A percentile compares a stretch with the other conserved stretches of the same genome.
These are phyloP conservation scores for Drosophila seclusa DNA, from an alignment of 2,888 invertebrate genomes.

Conservation along the genomic window DNA sequence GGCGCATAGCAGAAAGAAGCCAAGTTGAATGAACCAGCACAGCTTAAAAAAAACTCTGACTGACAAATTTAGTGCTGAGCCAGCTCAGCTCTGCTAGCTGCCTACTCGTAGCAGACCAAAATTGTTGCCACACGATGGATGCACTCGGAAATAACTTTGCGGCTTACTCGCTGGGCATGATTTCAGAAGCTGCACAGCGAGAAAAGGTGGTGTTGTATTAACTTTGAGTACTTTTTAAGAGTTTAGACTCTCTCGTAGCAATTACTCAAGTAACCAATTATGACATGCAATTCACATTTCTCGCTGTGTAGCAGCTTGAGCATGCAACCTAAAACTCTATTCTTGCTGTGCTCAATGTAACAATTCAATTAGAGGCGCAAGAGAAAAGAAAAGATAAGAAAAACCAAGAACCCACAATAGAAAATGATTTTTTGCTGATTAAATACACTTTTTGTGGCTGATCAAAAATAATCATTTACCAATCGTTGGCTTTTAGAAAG, in stretches of 20 bases:
- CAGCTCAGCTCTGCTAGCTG: slow-evolving; percentile 2
- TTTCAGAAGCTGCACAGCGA: neutral
- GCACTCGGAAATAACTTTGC: slow-evolving; percentile 52
- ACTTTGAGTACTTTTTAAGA: neutral
- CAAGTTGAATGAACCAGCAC: slow-evolving; percentile 66
- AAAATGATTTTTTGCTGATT: slow-evolving; percentile 4
- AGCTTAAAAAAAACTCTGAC: slow-evolving; percentile 38
- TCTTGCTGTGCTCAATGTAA: slow-evolving; percentile 14
- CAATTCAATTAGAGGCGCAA: slow-evolving; percentile 38
- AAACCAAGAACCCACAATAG: neutral
- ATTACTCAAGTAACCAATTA: neutral
- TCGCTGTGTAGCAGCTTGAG: neutral
- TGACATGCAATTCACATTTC: neutral
- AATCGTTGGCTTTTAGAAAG: neutral
- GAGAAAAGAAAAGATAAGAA: neutral
- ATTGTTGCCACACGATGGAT: slow-evolving; percentile 43
- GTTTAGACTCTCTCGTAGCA: neutral
- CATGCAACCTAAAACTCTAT: neutral
- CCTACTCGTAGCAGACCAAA: slow-evolving; percentile 7
- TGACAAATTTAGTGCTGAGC: slow-evolving; percentile 26
- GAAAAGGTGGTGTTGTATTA: neutral
- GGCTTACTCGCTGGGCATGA: slow-evolving; percentile 43
- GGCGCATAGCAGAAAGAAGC: slow-evolving; percentile 9
- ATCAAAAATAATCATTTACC: slow-evolving; percentile 26
- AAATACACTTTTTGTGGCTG: slow-evolving; percentile 36